Percentiles rank a stretch among this genome's conserved stretches.
phyloP scores from a whole-genome alignment of 2,888 invertebrate genomes.

The Sesamia inferens region DNA sequence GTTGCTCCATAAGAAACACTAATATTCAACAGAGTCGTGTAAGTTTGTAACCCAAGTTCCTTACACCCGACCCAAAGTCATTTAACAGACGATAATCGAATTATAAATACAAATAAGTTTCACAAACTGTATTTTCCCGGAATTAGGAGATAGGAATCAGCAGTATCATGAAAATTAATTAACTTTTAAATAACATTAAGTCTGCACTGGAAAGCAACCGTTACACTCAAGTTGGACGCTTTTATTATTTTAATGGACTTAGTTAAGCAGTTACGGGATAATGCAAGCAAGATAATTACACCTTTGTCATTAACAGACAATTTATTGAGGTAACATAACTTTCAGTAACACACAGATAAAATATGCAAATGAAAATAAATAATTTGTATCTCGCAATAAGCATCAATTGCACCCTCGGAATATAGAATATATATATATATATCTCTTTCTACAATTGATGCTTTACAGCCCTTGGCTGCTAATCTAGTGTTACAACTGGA shows the following conservation, averaged over 20 bases:
- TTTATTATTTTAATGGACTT: constrained; percentile 72
- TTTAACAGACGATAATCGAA: constrained; percentile 15
- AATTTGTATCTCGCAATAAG: background rate
- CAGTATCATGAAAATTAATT: constrained; percentile 42
- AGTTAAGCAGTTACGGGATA: constrained; percentile 70
- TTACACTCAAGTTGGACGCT: constrained; percentile 65
- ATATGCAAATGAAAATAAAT: background rate
- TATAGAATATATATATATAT: too few relatives aligned
- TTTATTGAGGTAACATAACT: constrained; percentile 46
- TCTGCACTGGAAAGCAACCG: constrained; percentile 49
- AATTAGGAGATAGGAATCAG: constrained; percentile 31
- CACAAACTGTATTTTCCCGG: constrained; percentile 9
- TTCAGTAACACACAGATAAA: constrained; percentile 19
- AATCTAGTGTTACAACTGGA: background rate
- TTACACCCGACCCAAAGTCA: background rate
- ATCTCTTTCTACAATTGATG: too few relatives aligned
- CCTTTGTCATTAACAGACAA: constrained; percentile 58
- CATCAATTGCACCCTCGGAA: too few relatives aligned
- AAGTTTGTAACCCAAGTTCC: background rate
- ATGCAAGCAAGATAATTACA: constrained; percentile 57
- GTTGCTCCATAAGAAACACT: background rate
- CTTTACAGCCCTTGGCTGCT: too few relatives aligned
- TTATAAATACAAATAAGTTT: constrained; percentile 38
- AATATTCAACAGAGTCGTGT: background rate
- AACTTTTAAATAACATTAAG: constrained; percentile 56